Conservation (phyloP, 2,888 invertebrate genomes). For the Notocelia uddmanniana region DNA sequence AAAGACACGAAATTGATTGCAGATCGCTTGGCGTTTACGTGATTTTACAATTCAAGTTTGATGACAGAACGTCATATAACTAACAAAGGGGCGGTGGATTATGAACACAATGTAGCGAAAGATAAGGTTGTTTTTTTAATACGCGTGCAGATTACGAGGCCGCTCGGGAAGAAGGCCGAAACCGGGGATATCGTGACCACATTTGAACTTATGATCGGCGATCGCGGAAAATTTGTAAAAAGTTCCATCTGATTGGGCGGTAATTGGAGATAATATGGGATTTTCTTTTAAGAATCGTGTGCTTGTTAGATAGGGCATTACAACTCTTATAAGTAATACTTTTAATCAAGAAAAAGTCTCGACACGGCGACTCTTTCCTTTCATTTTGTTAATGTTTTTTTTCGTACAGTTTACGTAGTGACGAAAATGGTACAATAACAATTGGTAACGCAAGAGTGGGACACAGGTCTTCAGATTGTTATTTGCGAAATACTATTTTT, state of each 20-base stretch:
- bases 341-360: too few species aligned
- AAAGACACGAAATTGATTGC: constrained; percentile 53
- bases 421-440: too few species aligned
- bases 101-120: constrained; percentile 64
- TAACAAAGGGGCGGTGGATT: constrained; percentile 65
- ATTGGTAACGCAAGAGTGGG: too few species aligned
- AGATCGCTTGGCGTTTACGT: constrained; percentile 62
- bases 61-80: constrained; percentile 82
- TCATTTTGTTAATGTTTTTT: too few species aligned
- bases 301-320: not conserved
- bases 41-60: constrained; percentile 54
- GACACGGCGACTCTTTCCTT: too few species aligned
- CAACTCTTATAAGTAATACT: too few species aligned
- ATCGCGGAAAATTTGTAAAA: constrained; percentile 76
- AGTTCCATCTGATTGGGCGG: constrained; percentile 44
- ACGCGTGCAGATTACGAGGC: constrained; percentile 57
- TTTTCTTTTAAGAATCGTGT: not conserved
- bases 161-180: constrained; percentile 75
- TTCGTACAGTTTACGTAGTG: too few species aligned
- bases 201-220: constrained; percentile 80
- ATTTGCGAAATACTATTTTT: too few species aligned
- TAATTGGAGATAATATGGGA: constrained; percentile 27
- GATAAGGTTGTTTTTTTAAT: constrained; percentile 68
- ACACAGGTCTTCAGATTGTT: too few species aligned
- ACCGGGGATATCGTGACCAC: constrained; percentile 77